Evolutionary conservation across 2,113 vertebrate genomes (phyloP).

Genomic region (Phyllostomus discolor): DNA sequence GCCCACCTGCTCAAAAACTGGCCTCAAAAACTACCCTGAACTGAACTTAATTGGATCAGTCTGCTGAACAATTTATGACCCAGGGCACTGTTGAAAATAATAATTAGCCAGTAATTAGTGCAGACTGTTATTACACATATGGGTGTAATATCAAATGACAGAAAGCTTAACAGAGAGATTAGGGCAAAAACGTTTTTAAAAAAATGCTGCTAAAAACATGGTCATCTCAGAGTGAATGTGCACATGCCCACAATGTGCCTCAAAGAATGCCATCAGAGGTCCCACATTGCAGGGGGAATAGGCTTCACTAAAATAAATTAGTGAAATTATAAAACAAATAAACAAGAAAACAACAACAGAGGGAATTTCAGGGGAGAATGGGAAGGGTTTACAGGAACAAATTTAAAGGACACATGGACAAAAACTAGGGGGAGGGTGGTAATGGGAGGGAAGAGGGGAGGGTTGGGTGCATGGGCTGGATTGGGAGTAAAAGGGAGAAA

Average conservation of each 20-base stretch:
- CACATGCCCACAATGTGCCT: neutral
- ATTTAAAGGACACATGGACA: too few species aligned
- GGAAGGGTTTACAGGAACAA: too few species aligned
- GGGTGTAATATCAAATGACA: neutral
- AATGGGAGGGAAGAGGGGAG: too few species aligned
- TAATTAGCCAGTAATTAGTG: neutral
- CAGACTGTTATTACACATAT: neutral
- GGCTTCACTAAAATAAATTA: neutral
- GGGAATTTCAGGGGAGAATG: too few species aligned
- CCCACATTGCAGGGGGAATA: neutral
- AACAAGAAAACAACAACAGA: neutral
- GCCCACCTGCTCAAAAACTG: neutral
- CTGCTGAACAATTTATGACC: neutral
- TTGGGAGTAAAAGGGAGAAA: too few species aligned
- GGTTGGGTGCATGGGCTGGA: too few species aligned
- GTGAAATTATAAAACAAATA: neutral
- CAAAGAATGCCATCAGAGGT: neutral
- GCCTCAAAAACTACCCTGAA: neutral
- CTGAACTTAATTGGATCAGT: conserved; percentile 7
- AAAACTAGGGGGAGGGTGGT: too few species aligned
- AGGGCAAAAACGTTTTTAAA: neutral
- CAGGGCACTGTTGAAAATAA: neutral
- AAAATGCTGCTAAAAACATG: neutral
- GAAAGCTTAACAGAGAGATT: neutral
- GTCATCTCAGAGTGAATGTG: neutral